Base-by-base conservation (phyloP, 1,140 invertebrate genomes). In the Aricia agestis region DNA sequence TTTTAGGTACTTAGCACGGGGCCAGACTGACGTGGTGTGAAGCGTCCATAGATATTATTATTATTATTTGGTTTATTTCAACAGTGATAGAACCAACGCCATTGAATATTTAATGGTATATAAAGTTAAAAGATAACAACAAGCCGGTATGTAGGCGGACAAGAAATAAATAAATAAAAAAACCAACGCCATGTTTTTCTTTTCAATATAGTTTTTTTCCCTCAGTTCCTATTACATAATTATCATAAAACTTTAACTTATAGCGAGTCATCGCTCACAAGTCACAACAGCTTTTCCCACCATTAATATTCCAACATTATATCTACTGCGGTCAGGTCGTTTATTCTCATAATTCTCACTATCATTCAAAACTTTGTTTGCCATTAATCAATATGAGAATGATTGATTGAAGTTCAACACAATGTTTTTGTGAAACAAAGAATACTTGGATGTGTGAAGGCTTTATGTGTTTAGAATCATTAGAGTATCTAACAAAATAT, bases 221-320 rank as follows among this genome's bases (percentile, higher is more conserved):
- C n/a, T n/a, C n/a, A n/a, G n/a, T n/a, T n/a, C n/a, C n/a, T n/a
- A n/a, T n/a, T n/a, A n/a, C n/a, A n/a, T 25, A 25, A 25, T 25
- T 25, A 1, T 25, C 25, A 25, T 25, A 25, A 25, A 25, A 36
- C 0, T 6, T 36, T 36, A 7, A 36, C 6, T 9, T 4, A 52
- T 52, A 52, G 13, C 45, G 45, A 52, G 45, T 52, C 45, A 52
- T 52, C 45, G 1, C 45, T 52, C 45, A 36, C 36, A 13, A 52
- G 45, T 52, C 45, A 52, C 45, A 13, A 52, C 45, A 52, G 45
- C 45, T 52, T 52, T 52, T 13, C 45, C 45, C 11, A 25, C 18
- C 59, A 63, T 63, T 63, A 63, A 19, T 63, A 19, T 63, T 63
- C 59, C 18, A 11, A 63, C 18, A 63, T 19, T 63, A 63, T 63